Evolutionary conservation across 2,113 vertebrate genomes (phyloP).

Genomic region (Morone chrysops): DNA sequence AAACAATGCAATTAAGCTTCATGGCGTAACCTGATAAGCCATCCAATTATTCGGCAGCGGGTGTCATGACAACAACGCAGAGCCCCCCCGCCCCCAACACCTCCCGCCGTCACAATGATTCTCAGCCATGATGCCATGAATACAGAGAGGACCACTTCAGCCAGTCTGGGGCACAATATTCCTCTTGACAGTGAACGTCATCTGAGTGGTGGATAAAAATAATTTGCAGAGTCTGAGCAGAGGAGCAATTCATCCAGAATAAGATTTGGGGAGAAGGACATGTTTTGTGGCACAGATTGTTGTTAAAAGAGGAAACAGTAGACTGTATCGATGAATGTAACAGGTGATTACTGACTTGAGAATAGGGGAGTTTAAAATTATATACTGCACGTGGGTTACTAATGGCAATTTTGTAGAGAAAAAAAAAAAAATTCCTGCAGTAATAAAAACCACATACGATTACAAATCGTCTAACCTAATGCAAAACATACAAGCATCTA

Average conservation of each 20-base stretch:
- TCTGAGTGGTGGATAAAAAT: slow-evolving; percentile 48
- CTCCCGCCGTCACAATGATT: slow-evolving; percentile 32
- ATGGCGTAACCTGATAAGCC: slow-evolving; percentile 68
- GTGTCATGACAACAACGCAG: slow-evolving; percentile 76
- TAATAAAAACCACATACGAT: slow-evolving; percentile 45
- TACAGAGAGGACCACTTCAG: slow-evolving; percentile 56
- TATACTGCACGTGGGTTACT: not conserved
- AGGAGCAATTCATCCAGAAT: slow-evolving; percentile 2
- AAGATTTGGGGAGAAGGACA: not conserved
- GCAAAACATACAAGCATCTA: slow-evolving; percentile 58
- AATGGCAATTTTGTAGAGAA: slow-evolving; percentile 29
- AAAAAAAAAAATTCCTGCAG: slow-evolving; percentile 47
- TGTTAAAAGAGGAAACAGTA: not conserved
- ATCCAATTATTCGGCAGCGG: slow-evolving; percentile 66
- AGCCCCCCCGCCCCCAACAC: slow-evolving; percentile 2
- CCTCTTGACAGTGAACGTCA: slow-evolving; percentile 33
- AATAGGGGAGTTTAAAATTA: not conserved
- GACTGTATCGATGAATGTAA: slow-evolving; percentile 2
- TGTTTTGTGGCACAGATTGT: slow-evolving; percentile 1
- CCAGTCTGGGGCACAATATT: slow-evolving; percentile 23
- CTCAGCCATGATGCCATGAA: slow-evolving; percentile 49
- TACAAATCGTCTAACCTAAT: slow-evolving; percentile 47
- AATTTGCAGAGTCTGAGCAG: slow-evolving; percentile 15
- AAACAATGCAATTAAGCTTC: slow-evolving; percentile 70
- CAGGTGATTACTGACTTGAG: not conserved